Conservation (phyloP, 2,113 vertebrate genomes). For the Dasyornis broadbenti region DNA sequence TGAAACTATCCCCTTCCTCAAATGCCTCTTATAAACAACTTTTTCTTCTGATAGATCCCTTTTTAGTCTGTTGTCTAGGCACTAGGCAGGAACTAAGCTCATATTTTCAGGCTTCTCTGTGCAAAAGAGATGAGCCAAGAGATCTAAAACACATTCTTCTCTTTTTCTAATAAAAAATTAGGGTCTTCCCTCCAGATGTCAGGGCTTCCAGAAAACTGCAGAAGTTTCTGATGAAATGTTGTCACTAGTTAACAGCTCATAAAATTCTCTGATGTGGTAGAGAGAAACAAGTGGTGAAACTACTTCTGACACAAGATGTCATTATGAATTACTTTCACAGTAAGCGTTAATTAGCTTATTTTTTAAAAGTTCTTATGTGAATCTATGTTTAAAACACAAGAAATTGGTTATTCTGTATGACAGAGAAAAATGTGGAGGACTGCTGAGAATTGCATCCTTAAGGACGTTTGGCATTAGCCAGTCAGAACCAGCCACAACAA, state of each 20-base stretch:
- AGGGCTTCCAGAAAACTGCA: background rate
- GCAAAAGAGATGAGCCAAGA: background rate
- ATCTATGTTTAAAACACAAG: background rate
- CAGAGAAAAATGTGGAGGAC: background rate
- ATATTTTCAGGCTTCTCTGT: background rate
- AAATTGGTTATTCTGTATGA: background rate
- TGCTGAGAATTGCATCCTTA: background rate
- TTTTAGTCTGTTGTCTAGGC: background rate
- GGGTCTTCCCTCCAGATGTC: background rate
- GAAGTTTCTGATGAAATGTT: background rate
- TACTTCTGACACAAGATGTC: background rate
- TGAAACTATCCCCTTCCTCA: background rate
- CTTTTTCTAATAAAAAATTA: background rate
- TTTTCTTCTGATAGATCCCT: background rate
- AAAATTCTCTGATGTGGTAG: accelerated
- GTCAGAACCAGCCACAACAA: background rate
- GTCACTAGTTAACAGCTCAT: background rate
- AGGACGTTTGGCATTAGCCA: background rate
- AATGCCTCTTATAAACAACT: background rate
- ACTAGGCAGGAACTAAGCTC: background rate
- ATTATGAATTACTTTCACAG: background rate
- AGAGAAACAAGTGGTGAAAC: background rate
- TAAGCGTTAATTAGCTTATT: background rate
- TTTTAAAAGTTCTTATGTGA: background rate
- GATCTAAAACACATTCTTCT: background rate